Evolutionary conservation across 2,113 vertebrate genomes (phyloP).

Genomic region (Gobius niger): DNA sequence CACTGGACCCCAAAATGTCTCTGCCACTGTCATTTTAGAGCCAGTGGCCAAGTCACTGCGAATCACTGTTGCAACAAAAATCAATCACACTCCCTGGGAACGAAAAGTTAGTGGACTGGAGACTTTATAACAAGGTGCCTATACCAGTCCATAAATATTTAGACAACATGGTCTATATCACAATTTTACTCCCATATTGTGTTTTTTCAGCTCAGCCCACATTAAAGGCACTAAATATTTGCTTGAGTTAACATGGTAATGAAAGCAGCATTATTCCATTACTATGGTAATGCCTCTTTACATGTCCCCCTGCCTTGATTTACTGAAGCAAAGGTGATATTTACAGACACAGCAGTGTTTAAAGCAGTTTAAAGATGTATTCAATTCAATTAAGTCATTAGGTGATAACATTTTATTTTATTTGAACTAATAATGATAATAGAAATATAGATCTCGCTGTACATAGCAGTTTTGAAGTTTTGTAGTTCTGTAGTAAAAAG

Average conservation of each 20-base stretch:
- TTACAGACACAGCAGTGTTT: constrained; percentile 29
- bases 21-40: constrained; percentile 8
- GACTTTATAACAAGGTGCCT: constrained; percentile 10
- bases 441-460: too few relatives aligned
- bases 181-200: constrained; percentile 2
- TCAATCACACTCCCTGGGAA: constrained; percentile 25
- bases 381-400: neutral
- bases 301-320: constrained; percentile 44
- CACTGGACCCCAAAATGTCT: constrained; percentile 21
- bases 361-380: constrained; percentile 26
- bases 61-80: constrained; percentile 31
- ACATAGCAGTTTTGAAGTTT: too few relatives aligned
- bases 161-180: constrained; percentile 3
- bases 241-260: constrained; percentile 47
- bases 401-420: neutral
- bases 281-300: constrained; percentile 61
- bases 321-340: constrained; percentile 38
- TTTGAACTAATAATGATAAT: too few relatives aligned
- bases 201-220: constrained; percentile 5
- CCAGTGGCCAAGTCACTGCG: constrained; percentile 10
- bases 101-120: constrained; percentile 4
- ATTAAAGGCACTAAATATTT: constrained; percentile 63
- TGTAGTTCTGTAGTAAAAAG: too few relatives aligned
- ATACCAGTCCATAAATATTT: constrained; percentile 36
- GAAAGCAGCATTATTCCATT: constrained; percentile 50